These are phyloP conservation scores for Actinopyga echinites DNA, from an alignment of 53 echinoderm and acorn worm species.

Conservation along the genomic window DNA sequence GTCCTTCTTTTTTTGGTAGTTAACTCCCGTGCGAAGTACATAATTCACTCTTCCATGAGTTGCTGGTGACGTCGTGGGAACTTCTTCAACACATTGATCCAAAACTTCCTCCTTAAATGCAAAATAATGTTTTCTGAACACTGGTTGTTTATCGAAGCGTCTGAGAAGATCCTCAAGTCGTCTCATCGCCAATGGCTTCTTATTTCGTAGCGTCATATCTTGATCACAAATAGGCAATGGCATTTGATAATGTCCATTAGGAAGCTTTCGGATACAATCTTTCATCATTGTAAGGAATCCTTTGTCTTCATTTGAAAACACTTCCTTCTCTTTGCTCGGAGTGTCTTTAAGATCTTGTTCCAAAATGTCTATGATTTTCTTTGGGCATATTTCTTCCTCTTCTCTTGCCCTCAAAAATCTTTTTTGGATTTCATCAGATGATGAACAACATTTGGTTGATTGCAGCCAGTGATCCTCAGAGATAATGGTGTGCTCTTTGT, in stretches of 20 bases:
- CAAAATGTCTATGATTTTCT: constrained; percentile 36
- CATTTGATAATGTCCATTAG: constrained; percentile 50
- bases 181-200: constrained; percentile 15
- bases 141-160: constrained; percentile 5
- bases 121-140: constrained; percentile 22
- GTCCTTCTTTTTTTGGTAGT: too few relatives aligned
- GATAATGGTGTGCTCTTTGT: too few relatives aligned
- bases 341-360: constrained; percentile 53
- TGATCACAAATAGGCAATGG: constrained; percentile 16
- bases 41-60: not conserved
- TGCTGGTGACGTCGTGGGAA: too few relatives aligned
- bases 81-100: constrained; percentile 36
- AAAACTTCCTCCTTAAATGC: constrained; percentile 38
- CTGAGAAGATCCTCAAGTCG: constrained; percentile 19
- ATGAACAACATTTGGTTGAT: too few relatives aligned
- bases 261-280: not conserved
- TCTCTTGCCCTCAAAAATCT: not conserved
- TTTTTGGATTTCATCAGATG: too few relatives aligned
- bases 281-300: constrained; percentile 50
- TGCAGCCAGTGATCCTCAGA: too few relatives aligned
- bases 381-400: constrained; percentile 56
- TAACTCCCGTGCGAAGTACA: constrained; percentile 21
- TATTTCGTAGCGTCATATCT: constrained; percentile 34
- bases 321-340: not conserved
- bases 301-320: constrained; percentile 51